Conservation (phyloP, 2,797 vertebrate species). For the Margarornis squamiger region DNA sequence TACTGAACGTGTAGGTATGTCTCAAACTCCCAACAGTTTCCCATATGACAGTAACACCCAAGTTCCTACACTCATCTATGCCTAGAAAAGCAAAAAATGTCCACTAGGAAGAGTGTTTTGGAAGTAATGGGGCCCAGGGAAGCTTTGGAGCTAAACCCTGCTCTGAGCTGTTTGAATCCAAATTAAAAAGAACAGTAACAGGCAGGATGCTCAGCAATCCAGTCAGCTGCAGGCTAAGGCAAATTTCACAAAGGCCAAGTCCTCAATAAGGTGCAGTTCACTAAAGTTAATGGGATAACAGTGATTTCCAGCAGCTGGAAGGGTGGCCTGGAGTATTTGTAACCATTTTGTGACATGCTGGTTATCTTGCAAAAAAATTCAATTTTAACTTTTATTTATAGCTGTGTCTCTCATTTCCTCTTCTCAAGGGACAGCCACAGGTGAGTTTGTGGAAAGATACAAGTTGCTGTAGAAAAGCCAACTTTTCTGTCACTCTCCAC, state of each 20-base stretch:
- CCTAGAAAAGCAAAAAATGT: background rate
- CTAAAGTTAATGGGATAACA: background rate
- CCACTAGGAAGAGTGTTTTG: background rate
- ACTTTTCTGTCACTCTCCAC: background rate
- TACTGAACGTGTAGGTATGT: background rate
- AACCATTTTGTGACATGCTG: background rate
- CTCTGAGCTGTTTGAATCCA: background rate
- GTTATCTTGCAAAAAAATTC: background rate
- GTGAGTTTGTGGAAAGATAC: background rate
- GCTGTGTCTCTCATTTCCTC: background rate
- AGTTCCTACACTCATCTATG: background rate
- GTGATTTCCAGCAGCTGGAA: background rate
- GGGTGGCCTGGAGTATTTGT: background rate
- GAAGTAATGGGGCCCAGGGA: background rate
- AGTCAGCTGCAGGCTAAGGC: background rate
- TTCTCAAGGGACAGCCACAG: background rate
- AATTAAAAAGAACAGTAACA: background rate
- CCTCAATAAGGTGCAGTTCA: background rate
- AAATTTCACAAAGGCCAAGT: background rate
- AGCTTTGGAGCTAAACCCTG: background rate
- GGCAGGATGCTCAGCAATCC: background rate
- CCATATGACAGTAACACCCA: background rate
- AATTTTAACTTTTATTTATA: background rate
- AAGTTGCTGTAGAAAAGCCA: background rate
- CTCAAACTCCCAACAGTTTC: background rate